Percentiles rank a stretch among this genome's conserved stretches.
These are phyloP conservation scores for Drosophila chauvacae DNA, from an alignment of 1,140 invertebrate species.

Conservation along the genomic window DNA sequence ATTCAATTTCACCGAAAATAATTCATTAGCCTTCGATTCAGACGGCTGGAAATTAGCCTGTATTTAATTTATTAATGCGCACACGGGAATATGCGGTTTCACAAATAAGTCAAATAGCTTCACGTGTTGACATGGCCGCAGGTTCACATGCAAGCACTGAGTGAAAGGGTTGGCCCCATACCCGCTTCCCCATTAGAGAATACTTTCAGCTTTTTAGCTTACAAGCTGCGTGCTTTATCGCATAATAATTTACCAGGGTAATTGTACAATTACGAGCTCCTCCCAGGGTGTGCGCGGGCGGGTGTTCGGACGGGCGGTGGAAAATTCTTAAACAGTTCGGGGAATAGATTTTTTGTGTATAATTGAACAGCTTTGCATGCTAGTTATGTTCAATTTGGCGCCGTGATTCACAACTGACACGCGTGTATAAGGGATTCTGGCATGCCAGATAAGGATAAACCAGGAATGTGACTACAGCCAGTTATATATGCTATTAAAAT, in stretches of 20 bases:
- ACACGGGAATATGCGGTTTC: constrained; percentile 39
- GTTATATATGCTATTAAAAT: background rate
- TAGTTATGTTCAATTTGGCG: constrained; percentile 46
- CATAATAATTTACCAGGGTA: constrained; percentile 77
- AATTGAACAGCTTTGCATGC: constrained; percentile 50
- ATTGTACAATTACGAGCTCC: constrained; percentile 73
- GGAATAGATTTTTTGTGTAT: constrained; percentile 56
- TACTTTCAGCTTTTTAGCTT: constrained; percentile 52
- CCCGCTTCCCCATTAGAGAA: constrained; percentile 10
- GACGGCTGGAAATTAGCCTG: constrained; percentile 45
- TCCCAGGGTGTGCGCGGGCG: constrained; percentile 4
- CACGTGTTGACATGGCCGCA: constrained; percentile 67
- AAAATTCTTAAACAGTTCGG: constrained; percentile 55
- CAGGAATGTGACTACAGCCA: constrained; percentile 15
- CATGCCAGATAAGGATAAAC: constrained; percentile 27
- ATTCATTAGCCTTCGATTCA: constrained; percentile 53
- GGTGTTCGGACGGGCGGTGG: constrained; percentile 6
- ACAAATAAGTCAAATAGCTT: constrained; percentile 62
- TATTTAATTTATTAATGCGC: constrained; percentile 38
- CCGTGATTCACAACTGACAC: constrained; percentile 16
- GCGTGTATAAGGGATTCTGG: constrained; percentile 1
- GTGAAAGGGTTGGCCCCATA: constrained; percentile 34
- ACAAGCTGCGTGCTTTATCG: constrained; percentile 77
- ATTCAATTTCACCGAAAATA: constrained; percentile 69
- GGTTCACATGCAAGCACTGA: constrained; percentile 64